phyloP scores from a whole-genome alignment of 2,888 invertebrate species.

The Leptogaster cylindrica region DNA sequence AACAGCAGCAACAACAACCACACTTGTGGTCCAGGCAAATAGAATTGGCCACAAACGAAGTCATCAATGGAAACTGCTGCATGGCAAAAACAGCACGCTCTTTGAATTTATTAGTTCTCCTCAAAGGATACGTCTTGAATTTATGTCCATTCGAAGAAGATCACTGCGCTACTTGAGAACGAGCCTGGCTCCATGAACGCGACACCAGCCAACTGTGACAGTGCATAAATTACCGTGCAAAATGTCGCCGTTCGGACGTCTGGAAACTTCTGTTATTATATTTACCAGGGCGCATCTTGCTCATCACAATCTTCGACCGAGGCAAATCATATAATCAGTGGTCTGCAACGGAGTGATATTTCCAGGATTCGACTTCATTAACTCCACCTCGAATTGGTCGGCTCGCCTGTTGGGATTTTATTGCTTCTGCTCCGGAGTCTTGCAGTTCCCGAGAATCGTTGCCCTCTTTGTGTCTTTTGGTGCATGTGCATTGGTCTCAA shows the following conservation, averaged over 20 bases:
- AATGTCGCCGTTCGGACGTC: conserved; percentile 27
- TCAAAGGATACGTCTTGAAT: neutral
- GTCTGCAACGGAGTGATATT: conserved; percentile 25
- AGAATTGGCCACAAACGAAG: too few species aligned
- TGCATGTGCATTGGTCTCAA: too few species aligned
- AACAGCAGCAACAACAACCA: too few species aligned
- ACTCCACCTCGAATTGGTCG: neutral
- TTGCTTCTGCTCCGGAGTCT: conserved; percentile 5
- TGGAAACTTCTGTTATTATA: conserved; percentile 21
- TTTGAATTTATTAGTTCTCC: conserved; percentile 15
- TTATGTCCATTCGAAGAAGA: conserved; percentile 32
- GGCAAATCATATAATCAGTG: neutral
- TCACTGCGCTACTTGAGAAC: conserved; percentile 30
- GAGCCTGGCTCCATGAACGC: too few species aligned
- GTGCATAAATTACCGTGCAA: conserved; percentile 33
- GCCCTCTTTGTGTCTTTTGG: too few species aligned
- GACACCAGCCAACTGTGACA: conserved; percentile 25
- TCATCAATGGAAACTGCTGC: too few species aligned
- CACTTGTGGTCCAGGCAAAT: too few species aligned
- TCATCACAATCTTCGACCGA: conserved; percentile 14
- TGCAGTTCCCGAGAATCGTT: conserved; percentile 12
- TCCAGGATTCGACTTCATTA: conserved; percentile 22
- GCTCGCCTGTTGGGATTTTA: neutral
- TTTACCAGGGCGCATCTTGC: conserved; percentile 3
- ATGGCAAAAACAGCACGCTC: too few species aligned